Conservation (phyloP, 1,140 invertebrate genomes). For the Lasioglossum albipes region DNA sequence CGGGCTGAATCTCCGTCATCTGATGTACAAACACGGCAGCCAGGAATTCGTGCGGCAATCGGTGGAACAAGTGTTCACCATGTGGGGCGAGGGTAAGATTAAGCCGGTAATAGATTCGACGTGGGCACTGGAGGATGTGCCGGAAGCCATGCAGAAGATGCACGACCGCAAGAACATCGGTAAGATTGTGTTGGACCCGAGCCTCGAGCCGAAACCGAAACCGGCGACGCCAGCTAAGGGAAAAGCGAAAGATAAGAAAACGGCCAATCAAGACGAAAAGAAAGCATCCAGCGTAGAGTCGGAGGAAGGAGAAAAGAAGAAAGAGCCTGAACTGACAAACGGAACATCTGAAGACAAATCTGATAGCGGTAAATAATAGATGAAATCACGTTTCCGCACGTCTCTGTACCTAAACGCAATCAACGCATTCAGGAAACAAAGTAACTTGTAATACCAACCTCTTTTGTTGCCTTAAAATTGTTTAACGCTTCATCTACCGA, state of each 20-base stretch:
- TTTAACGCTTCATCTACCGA: no score
- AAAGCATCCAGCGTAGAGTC: constrained; percentile 78
- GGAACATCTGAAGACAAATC: constrained; percentile 80
- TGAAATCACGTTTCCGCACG: neutral
- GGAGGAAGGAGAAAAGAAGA: constrained; percentile 82
- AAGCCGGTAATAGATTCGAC: constrained; percentile 91
- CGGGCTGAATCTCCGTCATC: constrained; percentile 91
- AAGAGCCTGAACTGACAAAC: constrained; percentile 79
- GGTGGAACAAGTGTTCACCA: constrained; percentile 86
- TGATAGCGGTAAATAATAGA: constrained; percentile 76
- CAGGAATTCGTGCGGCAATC: constrained; percentile 85
- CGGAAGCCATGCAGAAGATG: constrained; percentile 95
- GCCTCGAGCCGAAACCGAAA: constrained; percentile 88
- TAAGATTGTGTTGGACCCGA: constrained; percentile 91
- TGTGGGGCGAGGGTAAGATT: constrained; percentile 89
- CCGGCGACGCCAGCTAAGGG: constrained; percentile 87
- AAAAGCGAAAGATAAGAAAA: constrained; percentile 86
- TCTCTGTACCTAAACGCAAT: neutral
- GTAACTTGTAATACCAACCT: no score
- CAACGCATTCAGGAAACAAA: neutral
- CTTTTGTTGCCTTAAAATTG: no score
- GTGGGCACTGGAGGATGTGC: constrained; percentile 92
- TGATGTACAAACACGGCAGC: constrained; percentile 90
- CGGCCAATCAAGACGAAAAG: constrained; percentile 85
- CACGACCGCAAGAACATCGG: constrained; percentile 95